Conservation (phyloP, 2,888 invertebrate species). For the Abscondita cerata region DNA sequence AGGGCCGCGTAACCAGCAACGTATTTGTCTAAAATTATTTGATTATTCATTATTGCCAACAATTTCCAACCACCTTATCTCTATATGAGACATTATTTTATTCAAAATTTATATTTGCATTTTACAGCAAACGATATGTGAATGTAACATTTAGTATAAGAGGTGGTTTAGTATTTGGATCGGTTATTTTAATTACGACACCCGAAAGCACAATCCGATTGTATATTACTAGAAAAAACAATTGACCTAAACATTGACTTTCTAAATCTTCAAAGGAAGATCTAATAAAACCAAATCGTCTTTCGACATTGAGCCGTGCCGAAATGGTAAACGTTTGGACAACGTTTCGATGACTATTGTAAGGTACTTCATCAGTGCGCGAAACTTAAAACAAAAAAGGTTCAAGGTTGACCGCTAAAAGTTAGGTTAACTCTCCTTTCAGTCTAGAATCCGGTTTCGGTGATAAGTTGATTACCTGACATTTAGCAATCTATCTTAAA, state of each 20-base stretch:
- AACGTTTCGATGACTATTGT: no score
- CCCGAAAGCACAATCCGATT: constrained; percentile 1
- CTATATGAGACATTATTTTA: constrained; percentile 14
- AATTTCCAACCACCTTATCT: constrained; percentile 39
- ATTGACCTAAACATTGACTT: constrained; percentile 37
- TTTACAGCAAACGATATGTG: no score
- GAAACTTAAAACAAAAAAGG: no score
- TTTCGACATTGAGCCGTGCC: no score
- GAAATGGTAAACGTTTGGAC: no score
- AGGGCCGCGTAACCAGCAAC: constrained; percentile 42
- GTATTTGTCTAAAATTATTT: constrained; percentile 30
- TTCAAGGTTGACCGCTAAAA: no score
- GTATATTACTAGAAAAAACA: constrained; percentile 24
- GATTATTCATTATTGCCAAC: constrained; percentile 49
- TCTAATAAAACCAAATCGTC: no score
- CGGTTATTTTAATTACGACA: constrained; percentile 4
- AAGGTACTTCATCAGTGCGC: no score
- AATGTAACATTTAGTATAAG: not conserved
- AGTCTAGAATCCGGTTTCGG: no score
- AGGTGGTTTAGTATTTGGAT: not conserved
- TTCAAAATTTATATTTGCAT: constrained; percentile 2
- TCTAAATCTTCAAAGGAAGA: constrained; percentile 24
- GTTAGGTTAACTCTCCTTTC: no score
- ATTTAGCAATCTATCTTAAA: no score
- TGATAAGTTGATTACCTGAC: no score